Evolutionary conservation across 2,113 vertebrate species (phyloP).

Genomic region (Myodes glareolus): DNA sequence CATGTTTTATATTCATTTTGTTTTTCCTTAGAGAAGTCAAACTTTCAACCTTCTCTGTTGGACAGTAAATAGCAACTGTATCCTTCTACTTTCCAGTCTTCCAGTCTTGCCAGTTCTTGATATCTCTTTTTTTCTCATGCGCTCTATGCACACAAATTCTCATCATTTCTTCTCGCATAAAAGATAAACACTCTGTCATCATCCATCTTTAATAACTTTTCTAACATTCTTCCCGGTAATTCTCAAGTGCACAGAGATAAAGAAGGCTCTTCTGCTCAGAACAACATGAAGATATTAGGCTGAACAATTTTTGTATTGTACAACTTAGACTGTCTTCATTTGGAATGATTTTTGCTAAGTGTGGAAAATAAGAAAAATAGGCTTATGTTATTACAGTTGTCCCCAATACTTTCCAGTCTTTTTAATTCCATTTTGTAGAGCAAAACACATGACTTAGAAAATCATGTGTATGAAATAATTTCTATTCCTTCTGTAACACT

Average conservation of each 20-base stretch:
- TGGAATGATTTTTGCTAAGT: background rate
- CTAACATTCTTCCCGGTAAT: background rate
- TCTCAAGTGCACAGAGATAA: background rate
- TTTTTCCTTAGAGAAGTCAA: background rate
- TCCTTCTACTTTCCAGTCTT: background rate
- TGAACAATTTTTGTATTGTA: background rate
- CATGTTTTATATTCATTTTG: background rate
- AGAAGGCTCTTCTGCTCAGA: background rate
- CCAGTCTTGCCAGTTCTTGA: background rate
- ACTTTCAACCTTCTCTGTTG: background rate
- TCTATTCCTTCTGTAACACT: background rate
- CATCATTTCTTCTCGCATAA: background rate
- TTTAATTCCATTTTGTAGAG: background rate
- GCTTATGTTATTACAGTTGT: background rate
- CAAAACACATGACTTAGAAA: background rate
- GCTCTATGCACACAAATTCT: background rate
- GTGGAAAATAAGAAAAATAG: background rate
- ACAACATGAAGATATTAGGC: rapidly evolving
- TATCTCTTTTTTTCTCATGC: background rate
- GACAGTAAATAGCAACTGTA: background rate
- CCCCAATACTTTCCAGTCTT: background rate
- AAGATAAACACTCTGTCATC: background rate
- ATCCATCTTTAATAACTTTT: background rate
- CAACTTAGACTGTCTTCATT: background rate
- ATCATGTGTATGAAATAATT: background rate